Evolutionary conservation across 1,140 invertebrate species (phyloP).

Genomic region (Ostrea edulis): DNA sequence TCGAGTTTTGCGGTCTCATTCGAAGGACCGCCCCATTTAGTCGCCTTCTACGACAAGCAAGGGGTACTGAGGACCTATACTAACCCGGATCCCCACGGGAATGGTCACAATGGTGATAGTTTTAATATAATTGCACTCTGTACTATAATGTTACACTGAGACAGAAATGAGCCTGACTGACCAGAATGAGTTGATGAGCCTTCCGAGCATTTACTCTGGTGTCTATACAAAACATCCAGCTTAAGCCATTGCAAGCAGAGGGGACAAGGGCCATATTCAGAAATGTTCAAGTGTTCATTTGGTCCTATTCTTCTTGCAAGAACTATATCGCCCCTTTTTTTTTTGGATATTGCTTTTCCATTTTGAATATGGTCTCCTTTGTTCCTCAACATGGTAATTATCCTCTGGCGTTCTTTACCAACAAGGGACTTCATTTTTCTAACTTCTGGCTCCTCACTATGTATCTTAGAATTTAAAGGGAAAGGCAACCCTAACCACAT

Average conservation of each 20-base stretch:
- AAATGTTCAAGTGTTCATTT: slow-evolving; percentile 5
- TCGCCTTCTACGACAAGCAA: no score
- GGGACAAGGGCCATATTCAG: background rate
- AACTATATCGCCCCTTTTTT: slow-evolving; percentile 17
- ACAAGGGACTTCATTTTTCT: background rate
- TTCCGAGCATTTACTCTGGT: background rate
- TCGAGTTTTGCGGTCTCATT: no score
- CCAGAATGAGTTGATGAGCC: slow-evolving; percentile 8
- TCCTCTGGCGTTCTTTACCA: slow-evolving; percentile 27
- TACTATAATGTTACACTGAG: slow-evolving; percentile 28
- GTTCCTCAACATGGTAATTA: background rate
- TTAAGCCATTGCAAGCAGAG: slow-evolving; percentile 19
- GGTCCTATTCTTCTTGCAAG: slow-evolving; percentile 27
- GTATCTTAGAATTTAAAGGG: background rate
- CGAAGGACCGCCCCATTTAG: no score
- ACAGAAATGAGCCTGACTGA: background rate
- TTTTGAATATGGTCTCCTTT: slow-evolving; percentile 22
- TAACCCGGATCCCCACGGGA: no score
- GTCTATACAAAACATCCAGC: slow-evolving; percentile 2
- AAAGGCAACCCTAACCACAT: no score
- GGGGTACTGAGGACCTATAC: no score
- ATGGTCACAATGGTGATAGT: no score
- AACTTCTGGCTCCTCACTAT: slow-evolving; percentile 10
- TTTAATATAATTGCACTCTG: slow-evolving; percentile 44
- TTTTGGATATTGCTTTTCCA: slow-evolving; percentile 19